Conservation (phyloP, 2,797 vertebrate species). For the Chromobotia macracanthus region DNA sequence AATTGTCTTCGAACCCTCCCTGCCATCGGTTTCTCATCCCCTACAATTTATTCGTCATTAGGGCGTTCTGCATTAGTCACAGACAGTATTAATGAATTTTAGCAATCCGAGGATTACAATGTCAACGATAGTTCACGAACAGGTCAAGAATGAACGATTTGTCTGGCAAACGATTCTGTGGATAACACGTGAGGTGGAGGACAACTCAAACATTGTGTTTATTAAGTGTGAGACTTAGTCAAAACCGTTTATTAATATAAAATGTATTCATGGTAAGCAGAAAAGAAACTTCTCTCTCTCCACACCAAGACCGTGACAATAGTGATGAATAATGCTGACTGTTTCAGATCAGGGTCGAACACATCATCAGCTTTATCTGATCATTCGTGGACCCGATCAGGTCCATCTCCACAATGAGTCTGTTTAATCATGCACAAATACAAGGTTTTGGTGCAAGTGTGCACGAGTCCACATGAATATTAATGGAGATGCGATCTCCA, state of each 20-base stretch:
- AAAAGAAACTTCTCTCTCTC: conserved; percentile 4
- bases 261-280: too few relatives aligned
- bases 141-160: conserved; percentile 72
- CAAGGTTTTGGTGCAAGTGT: background rate
- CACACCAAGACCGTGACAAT: background rate
- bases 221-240: conserved; percentile 52
- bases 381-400: background rate
- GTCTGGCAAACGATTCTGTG: conserved; percentile 69
- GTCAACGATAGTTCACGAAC: conserved; percentile 58
- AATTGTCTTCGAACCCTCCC: conserved; percentile 65
- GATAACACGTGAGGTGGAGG: conserved; percentile 72
- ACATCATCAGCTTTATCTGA: background rate
- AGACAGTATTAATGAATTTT: conserved; percentile 54
- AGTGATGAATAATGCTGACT: background rate
- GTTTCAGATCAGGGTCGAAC: background rate
- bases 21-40: conserved; percentile 55
- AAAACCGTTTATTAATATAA: conserved; percentile 32
- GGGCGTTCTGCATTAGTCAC: conserved; percentile 53
- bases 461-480: conserved; percentile 16
- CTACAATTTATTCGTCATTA: conserved; percentile 45
- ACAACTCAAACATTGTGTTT: conserved; percentile 69
- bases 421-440: conserved; percentile 21
- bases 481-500: conserved; percentile 20
- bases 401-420: conserved; percentile 19
- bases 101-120: conserved; percentile 58